Conservation (phyloP, 2,888 invertebrate species). For the Oscheius myriophilus region DNA sequence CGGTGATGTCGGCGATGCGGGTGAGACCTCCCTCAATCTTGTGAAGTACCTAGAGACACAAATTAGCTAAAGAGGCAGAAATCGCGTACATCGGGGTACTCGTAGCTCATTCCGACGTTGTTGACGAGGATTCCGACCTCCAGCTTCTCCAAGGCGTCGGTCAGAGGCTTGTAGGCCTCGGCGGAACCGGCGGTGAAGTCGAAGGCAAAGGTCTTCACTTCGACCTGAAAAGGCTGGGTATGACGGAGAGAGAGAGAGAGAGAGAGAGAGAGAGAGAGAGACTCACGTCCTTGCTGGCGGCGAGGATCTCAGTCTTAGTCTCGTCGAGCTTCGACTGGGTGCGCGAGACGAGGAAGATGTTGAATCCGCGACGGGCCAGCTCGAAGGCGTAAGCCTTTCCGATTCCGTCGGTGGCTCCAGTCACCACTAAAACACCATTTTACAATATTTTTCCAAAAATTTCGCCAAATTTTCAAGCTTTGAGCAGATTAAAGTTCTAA, state of each 20-base stretch:
- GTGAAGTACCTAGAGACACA: slow-evolving; percentile 50
- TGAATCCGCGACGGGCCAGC: slow-evolving; percentile 65
- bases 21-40: slow-evolving; percentile 64
- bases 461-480: too few relatives aligned
- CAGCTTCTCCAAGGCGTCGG: slow-evolving; percentile 56
- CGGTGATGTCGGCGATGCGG: slow-evolving; percentile 75
- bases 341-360: slow-evolving; percentile 67
- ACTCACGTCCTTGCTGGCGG: slow-evolving; percentile 38
- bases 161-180: slow-evolving; percentile 57
- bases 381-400: slow-evolving; percentile 69
- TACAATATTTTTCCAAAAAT: too few relatives aligned
- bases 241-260: neutral
- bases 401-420: slow-evolving; percentile 70
- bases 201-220: slow-evolving; percentile 62
- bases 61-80: neutral
- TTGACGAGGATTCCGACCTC: slow-evolving; percentile 77
- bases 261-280: neutral
- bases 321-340: slow-evolving; percentile 65
- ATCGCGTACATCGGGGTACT: slow-evolving; percentile 80
- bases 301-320: slow-evolving; percentile 63
- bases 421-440: slow-evolving; percentile 61
- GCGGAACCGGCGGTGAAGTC: slow-evolving; percentile 59
- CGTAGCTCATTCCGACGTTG: slow-evolving; percentile 89
- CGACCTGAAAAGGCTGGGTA: slow-evolving; percentile 42
- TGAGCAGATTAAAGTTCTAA: slow-evolving; percentile 29